A percentile compares a stretch with the other conserved stretches of the same genome.
These are phyloP conservation scores for Scomber japonicus DNA, from an alignment of 2,113 vertebrate genomes.

Conservation along the genomic window DNA sequence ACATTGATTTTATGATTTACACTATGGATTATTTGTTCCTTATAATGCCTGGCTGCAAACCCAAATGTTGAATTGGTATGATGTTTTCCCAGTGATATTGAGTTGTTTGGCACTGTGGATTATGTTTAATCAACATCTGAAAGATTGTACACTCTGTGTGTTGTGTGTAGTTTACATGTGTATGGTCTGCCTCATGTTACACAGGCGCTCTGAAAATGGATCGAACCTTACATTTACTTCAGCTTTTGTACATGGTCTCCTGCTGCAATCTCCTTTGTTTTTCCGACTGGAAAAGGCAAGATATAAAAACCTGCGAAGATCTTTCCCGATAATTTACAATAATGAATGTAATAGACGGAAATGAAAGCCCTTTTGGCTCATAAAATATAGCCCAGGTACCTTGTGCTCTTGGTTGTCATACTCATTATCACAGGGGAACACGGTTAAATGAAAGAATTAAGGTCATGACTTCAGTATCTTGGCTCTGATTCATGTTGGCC, in stretches of 20 bases:
- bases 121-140: constrained; percentile 27
- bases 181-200: neutral
- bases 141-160: constrained; percentile 10
- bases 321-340: constrained; percentile 39
- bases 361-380: constrained; percentile 42
- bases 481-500: constrained; percentile 67
- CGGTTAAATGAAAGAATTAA: constrained; percentile 72
- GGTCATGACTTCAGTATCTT: constrained; percentile 61
- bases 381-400: constrained; percentile 58
- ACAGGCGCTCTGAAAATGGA: constrained; percentile 22
- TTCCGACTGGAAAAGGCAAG: constrained; percentile 1
- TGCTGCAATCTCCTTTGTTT: constrained; percentile 4
- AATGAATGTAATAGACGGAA: constrained; percentile 55
- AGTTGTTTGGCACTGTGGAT: constrained; percentile 15
- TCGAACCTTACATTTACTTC: constrained; percentile 21
- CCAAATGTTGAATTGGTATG: neutral
- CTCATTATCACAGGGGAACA: constrained; percentile 70
- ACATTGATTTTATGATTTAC: neutral
- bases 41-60: neutral
- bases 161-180: neutral
- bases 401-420: constrained; percentile 55
- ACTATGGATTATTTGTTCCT: neutral
- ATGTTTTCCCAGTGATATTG: constrained; percentile 19
- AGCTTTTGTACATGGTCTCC: constrained; percentile 1
- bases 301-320: constrained; percentile 17